Conservation (phyloP, 2,888 invertebrate species). For the Germaria angustata region DNA sequence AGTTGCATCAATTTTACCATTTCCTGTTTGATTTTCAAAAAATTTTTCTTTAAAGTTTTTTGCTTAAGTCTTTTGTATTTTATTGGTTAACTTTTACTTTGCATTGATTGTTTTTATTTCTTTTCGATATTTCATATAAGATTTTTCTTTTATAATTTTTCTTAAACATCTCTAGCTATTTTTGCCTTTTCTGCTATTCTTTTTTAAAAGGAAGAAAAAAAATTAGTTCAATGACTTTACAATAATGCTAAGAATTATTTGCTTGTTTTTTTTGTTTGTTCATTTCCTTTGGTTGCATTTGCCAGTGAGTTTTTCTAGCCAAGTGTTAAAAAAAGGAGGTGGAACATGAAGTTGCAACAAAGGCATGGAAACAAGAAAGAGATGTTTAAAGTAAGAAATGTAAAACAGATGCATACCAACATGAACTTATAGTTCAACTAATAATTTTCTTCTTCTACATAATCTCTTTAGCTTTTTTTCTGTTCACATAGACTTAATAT, state of each 20-base stretch:
- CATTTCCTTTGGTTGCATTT: background rate
- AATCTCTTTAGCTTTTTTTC: background rate
- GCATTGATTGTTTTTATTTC: background rate
- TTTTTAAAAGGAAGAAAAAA: conserved; percentile 19
- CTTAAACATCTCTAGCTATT: background rate
- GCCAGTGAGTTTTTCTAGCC: background rate
- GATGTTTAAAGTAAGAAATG: background rate
- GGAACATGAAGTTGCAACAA: conserved; percentile 21
- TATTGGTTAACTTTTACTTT: background rate
- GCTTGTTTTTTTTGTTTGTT: background rate
- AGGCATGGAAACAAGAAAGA: conserved; percentile 1
- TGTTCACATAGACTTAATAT: background rate
- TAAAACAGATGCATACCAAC: conserved; percentile 53
- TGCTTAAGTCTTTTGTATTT: background rate
- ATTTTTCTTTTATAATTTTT: background rate
- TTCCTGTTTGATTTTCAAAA: background rate
- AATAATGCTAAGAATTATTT: conserved; percentile 20
- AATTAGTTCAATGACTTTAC: conserved; percentile 48
- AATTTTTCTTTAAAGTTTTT: background rate
- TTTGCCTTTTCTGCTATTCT: background rate
- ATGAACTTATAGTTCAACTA: conserved; percentile 58
- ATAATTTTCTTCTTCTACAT: conserved; percentile 32
- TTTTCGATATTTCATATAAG: background rate
- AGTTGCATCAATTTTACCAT: no score
- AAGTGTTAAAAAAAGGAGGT: conserved; percentile 53